Evolutionary conservation across 2,888 invertebrate species (phyloP).

Genomic region (Incurvaria masculella): DNA sequence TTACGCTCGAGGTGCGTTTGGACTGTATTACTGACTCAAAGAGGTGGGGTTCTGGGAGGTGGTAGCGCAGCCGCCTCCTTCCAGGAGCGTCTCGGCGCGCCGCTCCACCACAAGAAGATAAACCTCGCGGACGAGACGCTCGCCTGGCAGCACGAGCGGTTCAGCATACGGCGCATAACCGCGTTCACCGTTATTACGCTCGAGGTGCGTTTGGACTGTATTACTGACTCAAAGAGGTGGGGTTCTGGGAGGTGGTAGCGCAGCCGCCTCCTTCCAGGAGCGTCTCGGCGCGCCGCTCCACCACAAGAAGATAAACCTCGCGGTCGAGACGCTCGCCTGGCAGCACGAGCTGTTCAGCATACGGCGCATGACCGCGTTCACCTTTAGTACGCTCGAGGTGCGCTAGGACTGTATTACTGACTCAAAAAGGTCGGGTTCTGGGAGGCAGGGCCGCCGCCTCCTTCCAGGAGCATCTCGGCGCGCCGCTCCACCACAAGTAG

Average conservation of each 20-base stretch:
- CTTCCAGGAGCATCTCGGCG: conserved; percentile 56
- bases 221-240: too few relatives aligned
- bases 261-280: too few relatives aligned
- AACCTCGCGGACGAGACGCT: conserved; percentile 79
- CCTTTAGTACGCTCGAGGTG: too few relatives aligned
- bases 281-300: conserved; percentile 55
- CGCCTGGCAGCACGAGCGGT: conserved; percentile 92
- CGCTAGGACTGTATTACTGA: background rate
- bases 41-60: too few relatives aligned
- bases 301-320: conserved; percentile 88
- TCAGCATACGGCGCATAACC: too few relatives aligned
- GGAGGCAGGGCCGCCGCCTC: conserved; percentile 47
- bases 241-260: too few relatives aligned
- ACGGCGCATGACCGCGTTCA: too few relatives aligned
- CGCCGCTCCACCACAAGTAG: conserved; percentile 85
- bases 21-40: too few relatives aligned
- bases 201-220: too few relatives aligned
- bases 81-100: conserved; percentile 70
- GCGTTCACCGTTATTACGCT: too few relatives aligned
- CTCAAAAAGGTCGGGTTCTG: background rate
- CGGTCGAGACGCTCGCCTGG: conserved; percentile 81
- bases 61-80: too few relatives aligned
- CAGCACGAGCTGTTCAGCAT: conserved; percentile 92
- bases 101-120: conserved; percentile 72
- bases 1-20: conserved; percentile 66